phyloP scores from a whole-genome alignment of 2,113 vertebrate species.

The Nothocercus julius region DNA sequence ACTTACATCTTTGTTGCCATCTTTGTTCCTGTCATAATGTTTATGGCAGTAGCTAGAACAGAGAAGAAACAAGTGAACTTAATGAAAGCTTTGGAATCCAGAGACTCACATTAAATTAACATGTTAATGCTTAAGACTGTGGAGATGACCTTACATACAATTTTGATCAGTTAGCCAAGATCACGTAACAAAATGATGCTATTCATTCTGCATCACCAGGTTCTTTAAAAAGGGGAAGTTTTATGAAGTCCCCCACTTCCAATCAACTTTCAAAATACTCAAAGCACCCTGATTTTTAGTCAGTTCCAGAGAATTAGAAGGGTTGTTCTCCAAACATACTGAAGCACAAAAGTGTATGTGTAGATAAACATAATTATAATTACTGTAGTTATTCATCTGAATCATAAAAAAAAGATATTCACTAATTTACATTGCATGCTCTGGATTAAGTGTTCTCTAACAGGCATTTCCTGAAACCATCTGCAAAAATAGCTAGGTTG shows the following conservation, averaged over 20 bases:
- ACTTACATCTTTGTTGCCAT: conserved; percentile 95
- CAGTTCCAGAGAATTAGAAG: neutral
- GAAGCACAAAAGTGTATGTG: neutral
- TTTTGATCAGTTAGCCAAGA: neutral
- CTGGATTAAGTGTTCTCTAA: neutral
- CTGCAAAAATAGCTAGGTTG: neutral
- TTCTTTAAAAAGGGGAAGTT: neutral
- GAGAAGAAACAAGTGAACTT: conserved; percentile 19
- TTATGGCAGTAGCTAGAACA: conserved; percentile 90
- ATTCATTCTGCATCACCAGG: neutral
- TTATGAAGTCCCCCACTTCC: neutral
- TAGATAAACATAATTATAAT: neutral
- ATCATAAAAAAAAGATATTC: neutral
- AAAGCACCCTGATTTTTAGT: neutral
- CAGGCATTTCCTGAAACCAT: neutral
- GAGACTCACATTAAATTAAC: neutral
- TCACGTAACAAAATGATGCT: neutral
- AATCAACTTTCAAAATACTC: neutral
- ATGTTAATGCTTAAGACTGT: neutral
- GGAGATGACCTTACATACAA: neutral
- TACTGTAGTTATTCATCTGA: neutral
- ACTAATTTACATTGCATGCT: neutral
- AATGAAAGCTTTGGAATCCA: neutral
- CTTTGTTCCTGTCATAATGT: conserved; percentile 88
- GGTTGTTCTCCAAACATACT: neutral